Evolutionary conservation across 2,797 vertebrate genomes (phyloP), one percentile per base, ranked within the genome.

Genomic region (Karalla daura): DNA sequence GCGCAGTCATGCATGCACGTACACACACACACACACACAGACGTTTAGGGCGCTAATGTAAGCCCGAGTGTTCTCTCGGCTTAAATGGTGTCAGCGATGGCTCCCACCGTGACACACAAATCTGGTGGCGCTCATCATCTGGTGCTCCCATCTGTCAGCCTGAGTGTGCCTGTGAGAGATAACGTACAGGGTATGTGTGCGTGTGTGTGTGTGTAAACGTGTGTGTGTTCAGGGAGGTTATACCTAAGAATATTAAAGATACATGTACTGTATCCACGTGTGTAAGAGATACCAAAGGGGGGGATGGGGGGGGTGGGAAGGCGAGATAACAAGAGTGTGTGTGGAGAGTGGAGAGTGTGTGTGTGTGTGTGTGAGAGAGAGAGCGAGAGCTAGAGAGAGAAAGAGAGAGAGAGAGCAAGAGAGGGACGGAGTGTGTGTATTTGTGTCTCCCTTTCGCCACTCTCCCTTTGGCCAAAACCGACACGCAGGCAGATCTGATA

Each of bases 121-220:
- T 92, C 86, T 90, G 89, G 86, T 88, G 80, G 63, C 53, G 75
- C 88, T 85, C 90, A 89, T 93, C 92, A 93, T 94, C 91, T 92
- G 92, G 79, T 90, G 71, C 66, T 84, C 74, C 93, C 92, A 94
- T 94, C 93, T 94, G 92, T 90, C 88, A 85, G 67, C 66, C 40
- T 3, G 23, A 70, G 70, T 41, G 66, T 67, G 83, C n/a, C 56
- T 39, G 63, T 45, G 74, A 52, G 66, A 56, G 63, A 83, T 67
- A 79, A 72, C 24, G 21, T 36, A 7, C 54, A 55, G 46, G 0
- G 1, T 17, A 66, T 13, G 23, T 40, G 52, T 44, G 46, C 60
- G 33, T 32, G 23, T 44, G 20, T n/a, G 35, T 10, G 41, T 54
- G 56, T 11, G 10, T 39, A 37, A 15, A 3, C 24, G 25, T 52